These are phyloP conservation scores for Lonchura striata DNA, from an alignment of 2,113 vertebrate genomes.

Conservation along the genomic window DNA sequence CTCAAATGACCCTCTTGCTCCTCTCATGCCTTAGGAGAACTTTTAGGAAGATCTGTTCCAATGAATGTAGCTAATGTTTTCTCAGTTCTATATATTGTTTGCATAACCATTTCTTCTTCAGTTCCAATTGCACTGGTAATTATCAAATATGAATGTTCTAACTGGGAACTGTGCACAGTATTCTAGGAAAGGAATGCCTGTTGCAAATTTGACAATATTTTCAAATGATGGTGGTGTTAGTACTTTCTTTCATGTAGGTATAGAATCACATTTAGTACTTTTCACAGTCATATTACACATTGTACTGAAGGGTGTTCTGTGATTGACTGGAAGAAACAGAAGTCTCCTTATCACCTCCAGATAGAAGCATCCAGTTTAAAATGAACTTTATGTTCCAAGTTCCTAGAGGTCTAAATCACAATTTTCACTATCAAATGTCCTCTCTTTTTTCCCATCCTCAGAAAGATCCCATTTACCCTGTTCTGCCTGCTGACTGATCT, in stretches of 20 bases:
- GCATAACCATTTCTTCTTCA: background rate
- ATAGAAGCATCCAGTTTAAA: background rate
- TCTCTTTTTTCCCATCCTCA: background rate
- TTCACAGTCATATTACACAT: background rate
- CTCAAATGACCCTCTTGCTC: background rate
- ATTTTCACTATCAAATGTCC: background rate
- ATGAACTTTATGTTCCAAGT: background rate
- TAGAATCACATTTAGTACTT: background rate
- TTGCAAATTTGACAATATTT: background rate
- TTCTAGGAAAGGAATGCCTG: background rate
- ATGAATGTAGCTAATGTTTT: background rate
- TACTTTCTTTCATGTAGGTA: background rate
- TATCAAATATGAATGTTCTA: background rate
- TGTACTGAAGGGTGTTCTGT: background rate
- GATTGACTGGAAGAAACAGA: background rate
- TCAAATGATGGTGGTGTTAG: background rate
- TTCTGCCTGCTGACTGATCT: background rate
- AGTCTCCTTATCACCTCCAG: background rate
- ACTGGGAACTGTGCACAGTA: background rate
- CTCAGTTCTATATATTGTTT: background rate
- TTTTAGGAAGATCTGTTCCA: background rate
- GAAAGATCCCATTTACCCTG: background rate
- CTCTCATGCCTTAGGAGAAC: accelerated
- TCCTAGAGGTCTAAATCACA: background rate
- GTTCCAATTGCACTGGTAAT: background rate